Conservation (phyloP, 2,888 invertebrate genomes). For the Tuta absoluta region DNA sequence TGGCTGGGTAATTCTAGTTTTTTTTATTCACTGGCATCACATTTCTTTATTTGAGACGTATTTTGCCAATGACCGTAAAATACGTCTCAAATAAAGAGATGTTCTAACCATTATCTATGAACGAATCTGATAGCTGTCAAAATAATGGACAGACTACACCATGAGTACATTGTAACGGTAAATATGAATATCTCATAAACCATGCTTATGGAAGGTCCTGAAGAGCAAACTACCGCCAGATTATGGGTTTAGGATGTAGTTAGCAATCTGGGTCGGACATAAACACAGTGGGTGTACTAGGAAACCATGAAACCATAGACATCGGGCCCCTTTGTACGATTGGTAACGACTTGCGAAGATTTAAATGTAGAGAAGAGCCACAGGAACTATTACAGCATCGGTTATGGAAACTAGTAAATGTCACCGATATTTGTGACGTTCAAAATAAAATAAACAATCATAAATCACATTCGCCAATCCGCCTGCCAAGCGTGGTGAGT, state of each 20-base stretch:
- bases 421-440: no score
- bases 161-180: background rate
- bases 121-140: no score
- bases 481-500: no score
- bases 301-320: background rate
- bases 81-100: no score
- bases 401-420: no score
- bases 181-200: background rate
- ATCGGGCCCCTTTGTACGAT: background rate
- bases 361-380: background rate
- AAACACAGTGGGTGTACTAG: slow-evolving; percentile 4
- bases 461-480: no score
- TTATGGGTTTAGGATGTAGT: slow-evolving; percentile 21
- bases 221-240: slow-evolving; percentile 14
- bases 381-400: background rate
- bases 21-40: no score
- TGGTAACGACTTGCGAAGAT: background rate
- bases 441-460: no score
- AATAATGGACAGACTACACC: background rate
- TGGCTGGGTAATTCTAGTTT: no score
- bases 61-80: no score
- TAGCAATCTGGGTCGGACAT: slow-evolving; percentile 6
- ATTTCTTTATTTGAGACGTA: no score
- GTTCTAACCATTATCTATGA: no score
- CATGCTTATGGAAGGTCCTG: background rate